Conservation (phyloP, 2,113 vertebrate species). For the Henicopernis longicauda region DNA sequence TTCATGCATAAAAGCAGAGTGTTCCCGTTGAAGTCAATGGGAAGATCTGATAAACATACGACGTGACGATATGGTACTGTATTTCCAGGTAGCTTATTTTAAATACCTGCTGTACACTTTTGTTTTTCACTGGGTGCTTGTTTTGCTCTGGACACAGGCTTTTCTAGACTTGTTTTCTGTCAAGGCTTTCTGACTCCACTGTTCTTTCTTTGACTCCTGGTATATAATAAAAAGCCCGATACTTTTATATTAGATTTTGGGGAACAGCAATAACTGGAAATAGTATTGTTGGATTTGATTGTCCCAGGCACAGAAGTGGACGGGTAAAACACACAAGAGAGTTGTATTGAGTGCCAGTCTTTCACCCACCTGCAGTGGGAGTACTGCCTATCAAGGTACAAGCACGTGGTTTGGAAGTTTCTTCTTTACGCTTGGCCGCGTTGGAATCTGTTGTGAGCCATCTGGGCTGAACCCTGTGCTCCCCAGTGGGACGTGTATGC, state of each 20-base stretch:
- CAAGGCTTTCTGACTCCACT: background rate
- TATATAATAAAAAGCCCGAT: background rate
- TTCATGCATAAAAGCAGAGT: background rate
- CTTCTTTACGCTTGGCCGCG: background rate
- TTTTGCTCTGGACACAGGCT: background rate
- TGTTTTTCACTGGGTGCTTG: background rate
- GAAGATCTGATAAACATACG: background rate
- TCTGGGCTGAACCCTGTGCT: background rate
- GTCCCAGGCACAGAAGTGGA: background rate
- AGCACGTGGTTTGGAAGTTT: background rate
- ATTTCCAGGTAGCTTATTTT: background rate
- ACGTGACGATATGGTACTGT: background rate
- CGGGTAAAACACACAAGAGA: background rate
- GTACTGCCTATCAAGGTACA: rapidly evolving
- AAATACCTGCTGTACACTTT: background rate
- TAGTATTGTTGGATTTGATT: background rate
- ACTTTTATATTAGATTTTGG: background rate
- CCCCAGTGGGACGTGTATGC: background rate
- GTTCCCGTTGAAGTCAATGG: background rate
- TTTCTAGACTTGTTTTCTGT: background rate
- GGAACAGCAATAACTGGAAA: background rate
- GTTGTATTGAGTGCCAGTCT: background rate
- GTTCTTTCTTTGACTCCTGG: background rate
- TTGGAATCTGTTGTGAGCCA: background rate
- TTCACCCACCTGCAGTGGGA: background rate